Percentiles rank a stretch among this genome's conserved stretches.
Conservation (phyloP, 2,113 vertebrate genomes). For the Barnardius zonarius region DNA sequence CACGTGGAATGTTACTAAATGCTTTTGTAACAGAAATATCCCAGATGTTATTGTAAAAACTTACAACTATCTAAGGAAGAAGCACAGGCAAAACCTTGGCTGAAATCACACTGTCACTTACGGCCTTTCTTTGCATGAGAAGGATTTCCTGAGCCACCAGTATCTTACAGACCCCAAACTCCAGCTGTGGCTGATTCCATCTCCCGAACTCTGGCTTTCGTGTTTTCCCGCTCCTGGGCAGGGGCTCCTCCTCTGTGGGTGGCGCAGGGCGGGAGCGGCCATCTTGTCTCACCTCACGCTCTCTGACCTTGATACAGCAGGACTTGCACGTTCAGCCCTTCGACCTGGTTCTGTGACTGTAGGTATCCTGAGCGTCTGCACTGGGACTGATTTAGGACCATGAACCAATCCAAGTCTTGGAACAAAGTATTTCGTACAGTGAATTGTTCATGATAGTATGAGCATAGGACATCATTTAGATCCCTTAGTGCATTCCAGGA, state of each 20-base stretch:
- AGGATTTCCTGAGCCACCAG: neutral
- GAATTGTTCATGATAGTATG: neutral
- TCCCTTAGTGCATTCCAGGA: neutral
- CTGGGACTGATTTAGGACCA: neutral
- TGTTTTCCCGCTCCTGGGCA: neutral
- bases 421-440: neutral
- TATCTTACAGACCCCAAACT: neutral
- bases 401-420: neutral
- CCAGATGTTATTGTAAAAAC: neutral
- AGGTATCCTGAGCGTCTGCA: neutral
- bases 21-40: slow-evolving; percentile 7
- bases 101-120: neutral
- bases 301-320: neutral
- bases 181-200: neutral
- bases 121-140: neutral
- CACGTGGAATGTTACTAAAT: neutral
- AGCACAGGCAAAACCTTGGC: neutral
- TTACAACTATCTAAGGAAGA: neutral
- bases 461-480: neutral
- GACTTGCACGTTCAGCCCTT: neutral
- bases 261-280: neutral
- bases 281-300: neutral
- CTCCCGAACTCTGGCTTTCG: neutral
- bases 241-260: neutral
- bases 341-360: neutral